Evolutionary conservation across 2,888 invertebrate species (phyloP).

Genomic region (Serripes groenlandicus): DNA sequence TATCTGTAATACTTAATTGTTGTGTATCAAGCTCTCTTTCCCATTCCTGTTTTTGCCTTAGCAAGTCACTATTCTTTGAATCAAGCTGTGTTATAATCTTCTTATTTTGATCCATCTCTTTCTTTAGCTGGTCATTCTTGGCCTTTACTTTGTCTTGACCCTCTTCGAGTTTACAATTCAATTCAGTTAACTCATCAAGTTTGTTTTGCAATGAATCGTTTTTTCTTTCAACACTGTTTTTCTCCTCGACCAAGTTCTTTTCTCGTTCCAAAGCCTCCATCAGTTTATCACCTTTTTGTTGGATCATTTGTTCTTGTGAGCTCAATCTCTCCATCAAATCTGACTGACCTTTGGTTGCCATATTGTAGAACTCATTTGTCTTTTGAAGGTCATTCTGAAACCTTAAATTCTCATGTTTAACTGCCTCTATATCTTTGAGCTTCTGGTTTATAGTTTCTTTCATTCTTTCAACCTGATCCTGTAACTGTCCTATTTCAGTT

Average conservation of each 20-base stretch:
- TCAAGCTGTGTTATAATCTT: slow-evolving; percentile 22
- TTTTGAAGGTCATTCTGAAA: slow-evolving; percentile 34
- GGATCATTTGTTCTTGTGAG: slow-evolving; percentile 38
- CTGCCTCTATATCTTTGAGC: slow-evolving; percentile 29
- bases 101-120: slow-evolving; percentile 28
- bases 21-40: slow-evolving; percentile 23
- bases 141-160: slow-evolving; percentile 29
- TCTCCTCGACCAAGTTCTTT: slow-evolving; percentile 25
- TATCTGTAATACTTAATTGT: background rate
- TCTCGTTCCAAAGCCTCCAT: slow-evolving; percentile 36
- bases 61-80: slow-evolving; percentile 10
- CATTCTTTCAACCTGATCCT: slow-evolving; percentile 39
- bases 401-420: slow-evolving; percentile 29
- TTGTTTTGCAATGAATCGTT: slow-evolving; percentile 10
- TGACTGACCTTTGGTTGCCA: slow-evolving; percentile 58
- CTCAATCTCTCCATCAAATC: slow-evolving; percentile 52
- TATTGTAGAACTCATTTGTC: slow-evolving; percentile 56
- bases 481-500: slow-evolving; percentile 16
- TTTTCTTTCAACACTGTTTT: slow-evolving; percentile 33
- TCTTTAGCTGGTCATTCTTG: slow-evolving; percentile 15
- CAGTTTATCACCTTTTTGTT: slow-evolving; percentile 41
- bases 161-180: slow-evolving; percentile 34
- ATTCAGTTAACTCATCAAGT: slow-evolving; percentile 26
- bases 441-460: slow-evolving; percentile 32
- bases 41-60: slow-evolving; percentile 17